Base-by-base conservation (phyloP, 2,797 vertebrate species). In the Ammospiza maritima region DNA sequence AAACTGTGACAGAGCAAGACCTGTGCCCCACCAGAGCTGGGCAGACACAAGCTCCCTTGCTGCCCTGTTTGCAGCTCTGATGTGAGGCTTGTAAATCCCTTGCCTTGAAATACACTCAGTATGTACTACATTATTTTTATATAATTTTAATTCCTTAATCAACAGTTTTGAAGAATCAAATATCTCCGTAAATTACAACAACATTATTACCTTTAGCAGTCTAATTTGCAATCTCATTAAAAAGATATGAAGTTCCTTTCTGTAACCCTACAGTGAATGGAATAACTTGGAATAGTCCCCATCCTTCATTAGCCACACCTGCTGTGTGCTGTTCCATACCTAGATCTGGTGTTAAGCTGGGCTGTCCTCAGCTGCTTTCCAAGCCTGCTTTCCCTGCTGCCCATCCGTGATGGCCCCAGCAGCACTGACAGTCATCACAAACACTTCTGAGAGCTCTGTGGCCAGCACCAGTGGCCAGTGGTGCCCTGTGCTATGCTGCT, bases 141-240 rank as follows among this genome's bases (percentile, higher is more conserved):
- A 74, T 53, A 20, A 75, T 74, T 92, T 64, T 90, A 92, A 95
- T 70, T 92, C 78, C 71, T 94, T 94, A 96, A 95, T 94, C 92
- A 92, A 96, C 93, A 94, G 48, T 67, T 85, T 90, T 70, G 67
- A 95, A 93, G 71, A 90, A 79, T 34, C 48, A 94, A 89, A 77
- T 66, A 85, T 82, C 84, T 79, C 74, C 20, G 45, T 40, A 95
- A 95, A 94, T 95, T 94, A 80, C 86, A 85, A 56, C 29, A 71
- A 70, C 36, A 60, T 90, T 92, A 94, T 93, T 90, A 95, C 86
- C 72, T 95, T 92, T 67, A 87, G 71, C 77, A 89, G 72, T 32
- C 78, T 74, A 89, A 94, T 95, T 96, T 95, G 69, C 81, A 82
- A 74, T 74, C 71, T 89, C 92, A 90, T 96, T 95, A 90, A 90